Evolutionary conservation across 2,888 invertebrate genomes (phyloP), one percentile per base, ranked within the genome.

Genomic region (Acleris emargana): DNA sequence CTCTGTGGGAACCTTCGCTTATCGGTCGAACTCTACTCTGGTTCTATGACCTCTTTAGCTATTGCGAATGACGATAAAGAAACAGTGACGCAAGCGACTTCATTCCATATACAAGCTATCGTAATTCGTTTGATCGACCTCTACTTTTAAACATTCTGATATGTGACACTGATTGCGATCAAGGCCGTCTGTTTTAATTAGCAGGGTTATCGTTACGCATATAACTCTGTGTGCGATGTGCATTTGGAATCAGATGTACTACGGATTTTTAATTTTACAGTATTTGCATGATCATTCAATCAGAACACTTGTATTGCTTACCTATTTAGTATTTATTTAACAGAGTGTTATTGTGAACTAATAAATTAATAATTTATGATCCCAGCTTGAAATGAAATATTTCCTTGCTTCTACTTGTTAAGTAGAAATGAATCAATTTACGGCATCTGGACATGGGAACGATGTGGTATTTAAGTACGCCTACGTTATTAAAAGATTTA

Each of bases 21-120:
- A 76, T 80, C 77, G 75, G 72, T 68, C 75, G 75, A 70, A 63
- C 71, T 60, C 83, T 81, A 78, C 71, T 77, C 78, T 75, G 81
- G 85, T 84, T 84, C 83, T 77, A 76, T 85, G 88, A 88, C 88
- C 89, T 80, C 82, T 78, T 84, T 82, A 75, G 55, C 18, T 49
- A 32, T 51, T 38, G 57, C 57, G 28, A 57, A 62, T 47, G 57
- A 53, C 28, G 42, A 59, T 42, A 59, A 50, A 59, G 47, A 38
- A 13, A 18, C 18, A 9, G 38, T 58, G 53, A 58, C 58, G 52
- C 58, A 53, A 53, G 9, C 43, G 13, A 42, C 16, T 20, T 28
- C 18, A 32, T 38, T 43, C 18, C 18, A n/a, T 32, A 42, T 28
- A 22, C 20, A 45, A 51, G 32, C 50, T 58, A 50, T 55, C 18